A percentile compares a stretch with the other conserved stretches of the same genome.
Conservation (phyloP, 2,888 invertebrate genomes). For the Cloeon dipterum region DNA sequence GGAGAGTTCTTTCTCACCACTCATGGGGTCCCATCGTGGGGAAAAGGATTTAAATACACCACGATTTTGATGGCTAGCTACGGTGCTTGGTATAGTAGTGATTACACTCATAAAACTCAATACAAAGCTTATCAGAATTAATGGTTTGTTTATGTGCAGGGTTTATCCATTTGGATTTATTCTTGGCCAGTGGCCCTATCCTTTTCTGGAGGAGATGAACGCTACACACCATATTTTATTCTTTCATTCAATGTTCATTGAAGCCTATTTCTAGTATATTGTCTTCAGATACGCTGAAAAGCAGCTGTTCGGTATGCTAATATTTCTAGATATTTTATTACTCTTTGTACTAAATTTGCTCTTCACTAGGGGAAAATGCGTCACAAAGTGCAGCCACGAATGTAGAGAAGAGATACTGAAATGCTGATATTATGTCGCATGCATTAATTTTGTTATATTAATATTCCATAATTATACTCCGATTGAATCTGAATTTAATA, state of each 20-base stretch:
- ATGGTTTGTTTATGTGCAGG: background rate
- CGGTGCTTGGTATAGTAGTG: background rate
- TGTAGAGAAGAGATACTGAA: too few relatives aligned
- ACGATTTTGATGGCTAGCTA: background rate
- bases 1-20: background rate
- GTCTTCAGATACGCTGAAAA: too few relatives aligned
- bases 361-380: too few relatives aligned
- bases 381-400: too few relatives aligned
- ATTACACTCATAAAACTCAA: too few relatives aligned
- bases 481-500: too few relatives aligned
- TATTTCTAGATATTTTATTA: too few relatives aligned
- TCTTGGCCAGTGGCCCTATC: background rate
- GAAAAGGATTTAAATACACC: background rate
- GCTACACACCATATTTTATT: background rate
- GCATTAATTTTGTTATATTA: too few relatives aligned
- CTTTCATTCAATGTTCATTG: background rate
- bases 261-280: background rate
- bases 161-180: background rate
- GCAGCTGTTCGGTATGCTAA: too few relatives aligned
- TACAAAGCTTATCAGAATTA: background rate
- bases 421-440: too few relatives aligned
- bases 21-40: background rate
- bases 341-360: too few relatives aligned
- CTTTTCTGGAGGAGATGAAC: background rate
- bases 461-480: too few relatives aligned